These are phyloP conservation scores for Aphis gossypii DNA, from an alignment of 1,140 invertebrate genomes.

Conservation along the genomic window DNA sequence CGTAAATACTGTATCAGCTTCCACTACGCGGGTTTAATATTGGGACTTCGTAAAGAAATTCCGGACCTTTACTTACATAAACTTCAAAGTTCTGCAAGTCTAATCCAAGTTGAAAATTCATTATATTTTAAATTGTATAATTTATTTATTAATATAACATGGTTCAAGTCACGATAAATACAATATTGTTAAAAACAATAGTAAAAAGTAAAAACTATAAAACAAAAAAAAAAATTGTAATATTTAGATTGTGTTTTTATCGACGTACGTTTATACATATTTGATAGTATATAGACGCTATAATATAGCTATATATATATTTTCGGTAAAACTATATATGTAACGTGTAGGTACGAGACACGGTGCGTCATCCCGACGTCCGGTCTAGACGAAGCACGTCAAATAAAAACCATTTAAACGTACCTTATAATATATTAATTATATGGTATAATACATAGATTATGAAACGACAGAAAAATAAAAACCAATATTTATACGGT, in stretches of 20 bases:
- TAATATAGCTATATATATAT: background rate
- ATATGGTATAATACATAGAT: background rate
- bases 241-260: background rate
- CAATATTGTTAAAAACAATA: background rate
- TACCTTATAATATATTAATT: background rate
- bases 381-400: slow-evolving; percentile 11
- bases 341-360: background rate
- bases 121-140: background rate
- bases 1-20: background rate
- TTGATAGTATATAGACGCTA: background rate
- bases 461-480: background rate
- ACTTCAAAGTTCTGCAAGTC: background rate
- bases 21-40: background rate
- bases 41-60: background rate
- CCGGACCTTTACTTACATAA: background rate
- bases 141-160: background rate
- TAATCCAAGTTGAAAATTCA: background rate
- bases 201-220: background rate
- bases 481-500: background rate
- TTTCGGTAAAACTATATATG: background rate
- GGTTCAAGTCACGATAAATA: background rate
- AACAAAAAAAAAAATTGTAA: background rate
- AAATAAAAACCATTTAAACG: background rate
- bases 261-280: background rate
- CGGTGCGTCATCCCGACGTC: background rate